Evolutionary conservation across 2,113 vertebrate genomes (phyloP), one percentile per base, ranked within the genome.

Genomic region (Dinomys branickii): DNA sequence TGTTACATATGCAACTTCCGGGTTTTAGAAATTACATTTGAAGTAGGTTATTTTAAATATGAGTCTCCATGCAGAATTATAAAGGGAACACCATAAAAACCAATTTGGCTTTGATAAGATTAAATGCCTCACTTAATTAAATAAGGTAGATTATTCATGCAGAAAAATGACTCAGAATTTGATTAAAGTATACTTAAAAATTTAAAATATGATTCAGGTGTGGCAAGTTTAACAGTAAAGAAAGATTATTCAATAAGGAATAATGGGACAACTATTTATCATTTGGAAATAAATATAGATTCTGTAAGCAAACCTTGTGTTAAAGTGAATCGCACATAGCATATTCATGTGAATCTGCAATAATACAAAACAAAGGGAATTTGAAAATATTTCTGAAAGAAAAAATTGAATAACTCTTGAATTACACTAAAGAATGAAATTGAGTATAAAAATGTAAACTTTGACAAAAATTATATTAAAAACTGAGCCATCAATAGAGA

Each of bases 241-340:
- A 54, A 94, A 88, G n/a, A 71, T 93, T 87, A 88, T 85, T 61
- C 78, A 88, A 85, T 86, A 77, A 90, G 81, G 30, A n/a, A 77
- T 75, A 50, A 82, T 44, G 16, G 52, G 7, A 1, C 13, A 67
- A 58, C 9, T 13, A 8, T 93, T 54, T 52, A 61, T 61, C 41
- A 87, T 77, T 77, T 30, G 0, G 28, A 77, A 95, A 65, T 52
- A 69, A 50, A 54, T 69, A 69, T 86, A 67, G 10, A 52, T 19
- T 26, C 16, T 24, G 56, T 59, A 41, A 24, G 30, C 7, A 65
- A 54, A 85, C 3, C 11, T 58, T 58, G 56, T 13, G 38, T 90
- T 65, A 59, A 77, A 91, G 91, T 95, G 50, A 56, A 91, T 67
- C 85, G 14, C 0, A 11, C 28, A 94, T n/a, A 26, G 83, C 83